A percentile compares a stretch with the other conserved stretches of the same genome.
phyloP scores from a whole-genome alignment of 2,888 invertebrate species.

The Piscicola geometra region DNA sequence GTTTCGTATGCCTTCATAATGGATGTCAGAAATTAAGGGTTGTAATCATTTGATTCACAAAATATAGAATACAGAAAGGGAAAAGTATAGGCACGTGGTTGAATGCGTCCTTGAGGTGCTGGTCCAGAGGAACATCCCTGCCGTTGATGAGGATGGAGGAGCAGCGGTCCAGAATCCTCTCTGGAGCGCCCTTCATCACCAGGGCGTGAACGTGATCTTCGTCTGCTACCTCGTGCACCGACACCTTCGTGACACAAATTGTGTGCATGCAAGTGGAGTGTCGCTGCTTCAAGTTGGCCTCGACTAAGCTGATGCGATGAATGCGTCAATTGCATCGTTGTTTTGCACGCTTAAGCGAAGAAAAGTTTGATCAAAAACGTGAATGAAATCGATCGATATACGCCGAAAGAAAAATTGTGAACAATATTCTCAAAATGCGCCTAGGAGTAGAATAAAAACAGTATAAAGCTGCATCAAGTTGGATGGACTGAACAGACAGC shows the following conservation, averaged over 20 bases:
- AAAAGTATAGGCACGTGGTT: conserved; percentile 67
- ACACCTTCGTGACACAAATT: conserved; percentile 63
- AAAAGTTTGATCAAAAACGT: background rate
- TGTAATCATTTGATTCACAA: no score
- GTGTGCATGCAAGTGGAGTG: background rate
- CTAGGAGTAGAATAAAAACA: no score
- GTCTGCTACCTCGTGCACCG: conserved; percentile 77
- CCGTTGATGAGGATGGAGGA: conserved; percentile 86
- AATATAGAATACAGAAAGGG: no score
- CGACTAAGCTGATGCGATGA: background rate
- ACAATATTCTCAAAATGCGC: no score
- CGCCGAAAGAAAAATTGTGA: no score
- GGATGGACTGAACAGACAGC: background rate
- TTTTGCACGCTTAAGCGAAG: background rate
- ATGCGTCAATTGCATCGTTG: background rate
- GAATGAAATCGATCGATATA: background rate
- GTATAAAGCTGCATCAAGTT: no score
- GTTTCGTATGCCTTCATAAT: conserved; percentile 68
- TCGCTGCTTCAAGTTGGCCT: background rate
- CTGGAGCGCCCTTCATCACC: conserved; percentile 88
- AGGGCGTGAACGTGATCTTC: conserved; percentile 63
- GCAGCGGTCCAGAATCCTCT: conserved; percentile 84
- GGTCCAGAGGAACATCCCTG: conserved; percentile 81
- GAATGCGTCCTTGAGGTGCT: conserved; percentile 90
- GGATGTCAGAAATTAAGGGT: no score